Evolutionary conservation across 1,140 invertebrate genomes (phyloP).

Genomic region (Brachionus sp.): DNA sequence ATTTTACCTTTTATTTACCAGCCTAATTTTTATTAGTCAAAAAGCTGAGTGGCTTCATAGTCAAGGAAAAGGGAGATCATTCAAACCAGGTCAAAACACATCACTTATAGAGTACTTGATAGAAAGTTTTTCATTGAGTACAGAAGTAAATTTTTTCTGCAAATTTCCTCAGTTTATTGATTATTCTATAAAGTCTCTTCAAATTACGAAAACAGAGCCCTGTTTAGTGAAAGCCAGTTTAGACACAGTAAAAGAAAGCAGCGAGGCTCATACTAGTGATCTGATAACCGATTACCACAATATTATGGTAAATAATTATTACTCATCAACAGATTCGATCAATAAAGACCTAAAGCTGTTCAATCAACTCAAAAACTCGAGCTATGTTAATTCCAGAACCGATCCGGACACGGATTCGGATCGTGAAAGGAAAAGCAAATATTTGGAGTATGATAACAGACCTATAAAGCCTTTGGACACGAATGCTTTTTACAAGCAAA

Average conservation of each 20-base stretch:
- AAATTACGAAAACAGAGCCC: neutral
- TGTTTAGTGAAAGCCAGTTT: neutral
- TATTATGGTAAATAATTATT: conserved; percentile 16
- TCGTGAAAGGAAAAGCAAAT: neutral
- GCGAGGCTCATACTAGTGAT: neutral
- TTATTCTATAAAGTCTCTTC: neutral
- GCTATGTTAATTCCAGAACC: neutral
- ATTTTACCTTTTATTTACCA: neutral
- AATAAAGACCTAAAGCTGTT: conserved; percentile 25
- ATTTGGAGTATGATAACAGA: conserved; percentile 40
- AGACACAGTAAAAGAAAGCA: neutral
- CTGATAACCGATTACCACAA: conserved; percentile 11
- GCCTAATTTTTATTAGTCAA: conserved; percentile 63
- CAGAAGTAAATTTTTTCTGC: conserved; percentile 23
- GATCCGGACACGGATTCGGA: conserved; percentile 25
- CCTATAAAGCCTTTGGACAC: conserved; percentile 42
- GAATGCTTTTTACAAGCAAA: conserved; percentile 27
- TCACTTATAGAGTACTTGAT: conserved; percentile 74
- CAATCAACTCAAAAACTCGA: neutral
- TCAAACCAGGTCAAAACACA: conserved; percentile 75
- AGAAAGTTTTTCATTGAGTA: conserved; percentile 52
- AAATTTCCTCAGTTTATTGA: neutral
- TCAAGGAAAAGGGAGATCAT: conserved; percentile 81
- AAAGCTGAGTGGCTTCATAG: conserved; percentile 92
- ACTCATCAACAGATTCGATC: conserved; percentile 13